phyloP scores from a whole-genome alignment of 1,140 invertebrate species.

The Phymastichus coffea region DNA sequence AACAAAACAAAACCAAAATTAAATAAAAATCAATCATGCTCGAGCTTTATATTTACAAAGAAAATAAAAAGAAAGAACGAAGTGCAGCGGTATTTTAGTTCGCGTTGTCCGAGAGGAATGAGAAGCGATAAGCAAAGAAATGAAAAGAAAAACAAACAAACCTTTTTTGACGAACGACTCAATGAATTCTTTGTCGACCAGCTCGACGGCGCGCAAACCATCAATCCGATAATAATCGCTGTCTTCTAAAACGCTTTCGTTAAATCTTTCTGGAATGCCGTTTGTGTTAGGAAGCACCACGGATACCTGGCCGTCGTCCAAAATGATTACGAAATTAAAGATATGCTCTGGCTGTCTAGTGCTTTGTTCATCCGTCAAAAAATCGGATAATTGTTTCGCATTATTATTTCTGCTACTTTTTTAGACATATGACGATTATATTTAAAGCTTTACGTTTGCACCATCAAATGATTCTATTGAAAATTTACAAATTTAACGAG shows the following conservation, averaged over 20 bases:
- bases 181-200: slow-evolving; percentile 58
- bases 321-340: slow-evolving; percentile 45
- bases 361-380: slow-evolving; percentile 4
- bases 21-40: no score
- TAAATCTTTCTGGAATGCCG: slow-evolving; percentile 47
- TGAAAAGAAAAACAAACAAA: slow-evolving; percentile 28
- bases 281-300: slow-evolving; percentile 57
- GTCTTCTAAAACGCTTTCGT: slow-evolving; percentile 49
- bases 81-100: no score
- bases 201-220: slow-evolving; percentile 47
- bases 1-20: no score
- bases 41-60: neutral
- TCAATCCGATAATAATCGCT: slow-evolving; percentile 61
- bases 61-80: no score
- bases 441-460: no score
- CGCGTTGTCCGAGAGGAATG: neutral
- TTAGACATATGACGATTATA: no score
- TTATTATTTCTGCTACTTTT: no score
- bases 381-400: slow-evolving; percentile 17
- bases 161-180: slow-evolving; percentile 58
- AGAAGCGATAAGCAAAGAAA: neutral
- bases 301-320: slow-evolving; percentile 55
- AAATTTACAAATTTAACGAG: no score
- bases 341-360: slow-evolving; percentile 22
- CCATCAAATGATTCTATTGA: no score